Evolutionary conservation across 2,888 invertebrate genomes (phyloP), one percentile per base, ranked within the genome.

Genomic region (Tridacna gigas): DNA sequence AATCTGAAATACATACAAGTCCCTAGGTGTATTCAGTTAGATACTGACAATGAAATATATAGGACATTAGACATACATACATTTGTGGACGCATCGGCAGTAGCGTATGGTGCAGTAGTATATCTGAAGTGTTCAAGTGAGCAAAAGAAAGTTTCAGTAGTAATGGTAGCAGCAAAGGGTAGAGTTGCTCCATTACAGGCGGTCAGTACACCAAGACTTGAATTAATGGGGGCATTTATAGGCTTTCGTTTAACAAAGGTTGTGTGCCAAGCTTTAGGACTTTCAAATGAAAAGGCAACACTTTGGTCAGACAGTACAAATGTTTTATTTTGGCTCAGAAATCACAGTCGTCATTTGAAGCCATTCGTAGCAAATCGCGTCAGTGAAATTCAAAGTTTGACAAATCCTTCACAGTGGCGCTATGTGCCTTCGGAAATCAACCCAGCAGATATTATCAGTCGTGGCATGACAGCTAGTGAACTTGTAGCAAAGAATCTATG

Each of bases 281-380:
- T 80, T 26, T 45, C 48, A 78, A 51, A 13, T 51, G 11, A 51
- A 18, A 51, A 18, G 11, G 51, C 51, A 51, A 51, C 37, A 48
- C 78, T 84, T 37, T 84, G 84, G 81, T 75, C 84, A 0, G 84
- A 84, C 25, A 84, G 84, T 51, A 74, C 75, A 61, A 79, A 84
- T 75, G 79, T 85, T 48, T 47, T 86, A 48, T 86, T 28, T n/a
- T 88, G 89, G 88, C 75, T 89, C 20, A 37, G 79, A 45, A 67
- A 80, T 25, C 71, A 69, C n/a, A 86, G 51, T 51, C 51, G 51
- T 13, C 51, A 51, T 18, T 51, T 51, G 18, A 51, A 51, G 18
- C 51, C 88, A n/a, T 51, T 51, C 51, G 18, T 13, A 51, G 11
- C 51, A 51, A 51, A 51, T 18, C 11, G 51, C 11, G 18, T 13